phyloP scores from a whole-genome alignment of 2,888 invertebrate species.

The Thalpophila matura region DNA sequence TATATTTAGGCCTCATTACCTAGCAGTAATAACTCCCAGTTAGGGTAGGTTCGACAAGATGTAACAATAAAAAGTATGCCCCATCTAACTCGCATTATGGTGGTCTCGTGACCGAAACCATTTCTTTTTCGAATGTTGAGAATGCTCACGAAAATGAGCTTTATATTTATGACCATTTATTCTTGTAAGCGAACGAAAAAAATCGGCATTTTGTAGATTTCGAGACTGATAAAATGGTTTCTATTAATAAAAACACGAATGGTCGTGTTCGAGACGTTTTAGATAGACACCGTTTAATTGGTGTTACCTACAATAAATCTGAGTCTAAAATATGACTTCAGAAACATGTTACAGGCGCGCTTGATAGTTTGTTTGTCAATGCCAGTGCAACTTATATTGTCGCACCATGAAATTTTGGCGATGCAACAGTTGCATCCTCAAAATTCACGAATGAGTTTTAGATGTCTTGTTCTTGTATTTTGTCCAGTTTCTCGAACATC shows the following conservation, averaged over 20 bases:
- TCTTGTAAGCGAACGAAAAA: slow-evolving; percentile 74
- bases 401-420: too few relatives aligned
- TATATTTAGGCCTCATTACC: slow-evolving; percentile 78
- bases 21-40: slow-evolving; percentile 77
- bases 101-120: slow-evolving; percentile 82
- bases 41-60: slow-evolving; percentile 83
- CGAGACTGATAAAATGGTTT: slow-evolving; percentile 73
- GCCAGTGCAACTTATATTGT: not conserved
- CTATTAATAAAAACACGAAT: slow-evolving; percentile 74
- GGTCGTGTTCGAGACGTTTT: slow-evolving; percentile 64
- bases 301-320: not conserved
- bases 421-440: too few relatives aligned
- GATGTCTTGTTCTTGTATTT: not conserved
- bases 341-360: too few relatives aligned
- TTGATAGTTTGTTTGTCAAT: too few relatives aligned
- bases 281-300: slow-evolving; percentile 43
- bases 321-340: not conserved
- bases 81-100: slow-evolving; percentile 83
- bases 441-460: too few relatives aligned
- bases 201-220: slow-evolving; percentile 70
- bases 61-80: slow-evolving; percentile 79
- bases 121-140: slow-evolving; percentile 81
- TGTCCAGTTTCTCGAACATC: slow-evolving; percentile 74
- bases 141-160: slow-evolving; percentile 84
- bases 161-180: slow-evolving; percentile 80